Conservation (phyloP, 1,140 invertebrate genomes). For the Temnothorax nylanderi region DNA sequence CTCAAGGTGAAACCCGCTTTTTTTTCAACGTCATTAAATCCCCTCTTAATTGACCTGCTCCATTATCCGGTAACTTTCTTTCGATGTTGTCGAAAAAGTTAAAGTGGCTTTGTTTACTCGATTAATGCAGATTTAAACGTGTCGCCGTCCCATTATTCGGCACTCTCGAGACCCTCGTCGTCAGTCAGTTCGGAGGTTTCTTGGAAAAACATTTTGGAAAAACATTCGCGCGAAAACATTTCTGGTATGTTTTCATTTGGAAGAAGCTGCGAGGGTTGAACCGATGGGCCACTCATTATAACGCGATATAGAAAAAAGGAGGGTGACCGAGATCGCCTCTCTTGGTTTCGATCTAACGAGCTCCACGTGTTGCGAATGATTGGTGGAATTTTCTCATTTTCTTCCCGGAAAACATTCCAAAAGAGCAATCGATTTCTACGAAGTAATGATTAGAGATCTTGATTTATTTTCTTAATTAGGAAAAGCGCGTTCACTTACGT, state of each 20-base stretch:
- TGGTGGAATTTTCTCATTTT: constrained; percentile 12
- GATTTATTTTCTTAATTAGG: neutral
- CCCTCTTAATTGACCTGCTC: neutral
- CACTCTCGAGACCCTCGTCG: neutral
- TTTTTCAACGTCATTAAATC: neutral
- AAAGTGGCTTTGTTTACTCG: neutral
- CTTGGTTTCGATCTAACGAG: constrained; percentile 60
- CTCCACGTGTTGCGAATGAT: constrained; percentile 62
- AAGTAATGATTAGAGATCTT: neutral
- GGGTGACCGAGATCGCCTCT: neutral
- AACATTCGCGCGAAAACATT: neutral
- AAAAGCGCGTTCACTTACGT: neutral
- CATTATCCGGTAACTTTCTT: neutral
- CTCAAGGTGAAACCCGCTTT: neutral
- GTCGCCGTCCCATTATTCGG: too few species aligned
- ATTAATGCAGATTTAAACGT: neutral
- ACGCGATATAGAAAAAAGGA: neutral
- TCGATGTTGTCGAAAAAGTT: neutral
- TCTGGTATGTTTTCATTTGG: neutral
- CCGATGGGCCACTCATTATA: neutral
- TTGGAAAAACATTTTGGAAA: neutral
- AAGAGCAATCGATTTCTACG: constrained; percentile 31
- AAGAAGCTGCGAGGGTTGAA: neutral
- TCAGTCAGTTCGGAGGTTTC: neutral
- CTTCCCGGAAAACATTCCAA: constrained; percentile 13